phyloP scores from a whole-genome alignment of 2,888 invertebrate species.

The Venusia cambrica region DNA sequence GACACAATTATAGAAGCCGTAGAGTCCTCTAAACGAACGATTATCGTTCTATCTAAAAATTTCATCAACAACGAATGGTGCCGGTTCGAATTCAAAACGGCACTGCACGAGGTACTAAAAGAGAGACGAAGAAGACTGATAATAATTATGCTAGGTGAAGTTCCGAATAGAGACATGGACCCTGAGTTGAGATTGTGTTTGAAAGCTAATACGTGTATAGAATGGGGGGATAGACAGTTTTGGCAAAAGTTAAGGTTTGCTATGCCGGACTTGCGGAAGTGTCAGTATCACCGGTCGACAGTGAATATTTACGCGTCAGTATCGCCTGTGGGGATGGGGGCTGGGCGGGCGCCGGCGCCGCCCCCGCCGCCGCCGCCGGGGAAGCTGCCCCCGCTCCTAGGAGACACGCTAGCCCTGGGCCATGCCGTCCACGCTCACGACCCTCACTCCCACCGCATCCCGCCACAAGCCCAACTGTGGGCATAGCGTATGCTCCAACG shows the following conservation, averaged over 20 bases:
- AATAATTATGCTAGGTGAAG: constrained; percentile 93
- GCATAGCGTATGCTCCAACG: constrained; percentile 88
- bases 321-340: constrained; percentile 78
- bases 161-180: constrained; percentile 94
- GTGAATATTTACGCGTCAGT: constrained; percentile 87
- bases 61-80: constrained; percentile 98
- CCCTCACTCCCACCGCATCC: constrained; percentile 77
- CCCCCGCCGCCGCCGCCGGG: constrained; percentile 83
- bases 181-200: constrained; percentile 94
- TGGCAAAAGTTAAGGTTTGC: constrained; percentile 97
- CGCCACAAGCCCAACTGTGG: constrained; percentile 87
- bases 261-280: constrained; percentile 89
- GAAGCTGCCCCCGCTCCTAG: constrained; percentile 82
- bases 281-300: constrained; percentile 84
- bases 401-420: constrained; percentile 68
- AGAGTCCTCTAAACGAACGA: constrained; percentile 93
- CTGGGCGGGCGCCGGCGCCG: constrained; percentile 81
- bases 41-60: constrained; percentile 94
- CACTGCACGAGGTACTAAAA: constrained; percentile 93
- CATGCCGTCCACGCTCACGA: constrained; percentile 68
- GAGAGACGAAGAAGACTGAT: constrained; percentile 93
- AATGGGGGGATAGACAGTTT: constrained; percentile 96
- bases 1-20: constrained; percentile 96
- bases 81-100: constrained; percentile 96
- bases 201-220: constrained; percentile 94